A percentile compares a stretch with the other conserved stretches of the same genome.
Evolutionary conservation across 2,113 vertebrate species (phyloP).

Genomic region (Illadopsis cleaveri): DNA sequence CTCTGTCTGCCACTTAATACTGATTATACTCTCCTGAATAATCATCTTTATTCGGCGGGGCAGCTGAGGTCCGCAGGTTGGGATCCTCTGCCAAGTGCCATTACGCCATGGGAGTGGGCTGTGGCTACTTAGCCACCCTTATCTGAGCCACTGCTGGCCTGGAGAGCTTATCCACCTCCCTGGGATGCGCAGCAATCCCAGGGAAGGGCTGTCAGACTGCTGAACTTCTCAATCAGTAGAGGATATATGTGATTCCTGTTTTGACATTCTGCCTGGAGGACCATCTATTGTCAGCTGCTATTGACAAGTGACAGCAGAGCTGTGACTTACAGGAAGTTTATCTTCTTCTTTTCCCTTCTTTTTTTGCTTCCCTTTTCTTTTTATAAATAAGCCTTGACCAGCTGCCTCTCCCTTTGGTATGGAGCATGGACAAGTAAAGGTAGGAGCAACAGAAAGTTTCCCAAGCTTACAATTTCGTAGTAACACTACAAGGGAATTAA

Average conservation of each 20-base stretch:
- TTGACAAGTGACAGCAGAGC: slow-evolving; percentile 56
- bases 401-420: neutral
- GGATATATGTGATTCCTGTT: neutral
- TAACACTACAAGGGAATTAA: slow-evolving; percentile 64
- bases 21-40: slow-evolving; percentile 75
- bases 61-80: slow-evolving; percentile 75
- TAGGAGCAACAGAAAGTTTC: slow-evolving; percentile 2
- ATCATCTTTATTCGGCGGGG: slow-evolving; percentile 77
- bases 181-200: neutral
- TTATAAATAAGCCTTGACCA: neutral
- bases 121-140: neutral
- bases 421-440: slow-evolving; percentile 25
- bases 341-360: neutral
- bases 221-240: neutral
- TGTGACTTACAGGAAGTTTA: slow-evolving; percentile 56
- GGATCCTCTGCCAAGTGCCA: slow-evolving; percentile 65
- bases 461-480: slow-evolving; percentile 50
- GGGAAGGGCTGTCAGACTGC: neutral
- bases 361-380: neutral
- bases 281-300: slow-evolving; percentile 38
- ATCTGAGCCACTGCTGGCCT: neutral
- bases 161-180: neutral
- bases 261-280: slow-evolving; percentile 45
- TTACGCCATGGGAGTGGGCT: neutral
- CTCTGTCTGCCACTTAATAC: slow-evolving; percentile 64